phyloP scores from a whole-genome alignment of 2,113 vertebrate species.

The Centropristis striata region DNA sequence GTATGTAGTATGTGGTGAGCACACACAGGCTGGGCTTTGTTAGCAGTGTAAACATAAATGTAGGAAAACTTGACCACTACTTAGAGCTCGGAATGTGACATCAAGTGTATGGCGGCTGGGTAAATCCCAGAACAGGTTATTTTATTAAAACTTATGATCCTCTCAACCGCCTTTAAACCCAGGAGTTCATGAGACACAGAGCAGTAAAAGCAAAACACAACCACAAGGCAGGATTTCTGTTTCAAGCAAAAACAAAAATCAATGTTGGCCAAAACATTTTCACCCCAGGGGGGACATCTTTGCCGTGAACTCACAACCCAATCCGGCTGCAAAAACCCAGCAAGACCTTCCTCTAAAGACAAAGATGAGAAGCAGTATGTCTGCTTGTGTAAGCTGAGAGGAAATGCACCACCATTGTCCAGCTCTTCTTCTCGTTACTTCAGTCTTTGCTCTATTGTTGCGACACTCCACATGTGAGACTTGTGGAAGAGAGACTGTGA shows the following conservation, averaged over 20 bases:
- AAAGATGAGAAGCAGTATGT: neutral
- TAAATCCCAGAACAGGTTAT: neutral
- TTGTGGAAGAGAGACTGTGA: neutral
- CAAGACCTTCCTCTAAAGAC: conserved; percentile 15
- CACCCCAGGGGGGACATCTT: neutral
- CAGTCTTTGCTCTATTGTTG: conserved; percentile 2
- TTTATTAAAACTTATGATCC: neutral
- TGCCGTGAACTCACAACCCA: neutral
- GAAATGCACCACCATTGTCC: conserved; percentile 4
- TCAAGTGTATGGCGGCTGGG: neutral
- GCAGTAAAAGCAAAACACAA: neutral
- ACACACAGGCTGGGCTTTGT: conserved; percentile 47
- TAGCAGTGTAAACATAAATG: conserved; percentile 25
- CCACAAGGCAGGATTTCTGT: conserved; percentile 8
- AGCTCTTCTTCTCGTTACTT: conserved; percentile 8
- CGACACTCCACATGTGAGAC: neutral
- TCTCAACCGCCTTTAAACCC: neutral
- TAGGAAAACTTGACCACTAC: neutral
- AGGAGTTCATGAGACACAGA: neutral
- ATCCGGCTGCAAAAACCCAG: neutral
- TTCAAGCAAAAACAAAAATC: conserved; percentile 9
- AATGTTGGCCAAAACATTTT: conserved; percentile 18
- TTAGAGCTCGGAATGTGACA: neutral
- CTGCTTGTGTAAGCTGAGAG: neutral
- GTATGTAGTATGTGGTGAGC: conserved; percentile 1